A percentile compares a stretch with the other conserved stretches of the same genome.
These are phyloP conservation scores for Monochamus saltuarius DNA, from an alignment of 1,140 invertebrate genomes.

Conservation along the genomic window DNA sequence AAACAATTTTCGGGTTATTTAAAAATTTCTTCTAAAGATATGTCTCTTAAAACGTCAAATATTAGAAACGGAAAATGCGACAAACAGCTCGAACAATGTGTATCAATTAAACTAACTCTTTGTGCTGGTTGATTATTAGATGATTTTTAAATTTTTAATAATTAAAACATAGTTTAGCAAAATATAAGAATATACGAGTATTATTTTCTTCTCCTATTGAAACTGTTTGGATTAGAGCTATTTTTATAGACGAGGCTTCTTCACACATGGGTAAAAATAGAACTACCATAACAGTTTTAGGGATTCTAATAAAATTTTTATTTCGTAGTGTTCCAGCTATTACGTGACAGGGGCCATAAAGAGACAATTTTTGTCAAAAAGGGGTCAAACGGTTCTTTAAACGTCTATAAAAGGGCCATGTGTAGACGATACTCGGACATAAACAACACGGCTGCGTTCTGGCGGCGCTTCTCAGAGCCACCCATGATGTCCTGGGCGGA, in stretches of 20 bases:
- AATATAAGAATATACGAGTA: no score
- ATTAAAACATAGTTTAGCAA: no score
- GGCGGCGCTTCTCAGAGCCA: slow-evolving; percentile 3
- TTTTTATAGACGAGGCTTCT: slow-evolving; percentile 6
- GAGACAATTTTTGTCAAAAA: slow-evolving; percentile 9
- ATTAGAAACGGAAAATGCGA: no score
- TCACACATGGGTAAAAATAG: slow-evolving; percentile 8
- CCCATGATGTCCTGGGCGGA: slow-evolving; percentile 1
- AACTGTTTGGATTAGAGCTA: no score
- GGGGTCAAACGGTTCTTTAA: slow-evolving; percentile 7
- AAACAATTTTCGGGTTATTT: no score
- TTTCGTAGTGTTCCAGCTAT: slow-evolving; percentile 1
- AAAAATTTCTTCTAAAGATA: no score
- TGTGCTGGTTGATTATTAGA: no score
- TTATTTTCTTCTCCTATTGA: no score
- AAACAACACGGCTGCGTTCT: neutral
- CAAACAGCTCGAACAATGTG: no score
- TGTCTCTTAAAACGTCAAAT: no score
- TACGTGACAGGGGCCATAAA: neutral
- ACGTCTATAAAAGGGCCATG: slow-evolving; percentile 9
- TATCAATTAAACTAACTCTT: no score
- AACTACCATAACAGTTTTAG: neutral
- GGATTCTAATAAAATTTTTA: slow-evolving; percentile 5
- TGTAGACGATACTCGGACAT: slow-evolving; percentile 5
- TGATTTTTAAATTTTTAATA: no score